Percentiles rank a stretch among this genome's conserved stretches.
phyloP scores from a whole-genome alignment of 1,140 invertebrate genomes.

The Bombus breviceps region DNA sequence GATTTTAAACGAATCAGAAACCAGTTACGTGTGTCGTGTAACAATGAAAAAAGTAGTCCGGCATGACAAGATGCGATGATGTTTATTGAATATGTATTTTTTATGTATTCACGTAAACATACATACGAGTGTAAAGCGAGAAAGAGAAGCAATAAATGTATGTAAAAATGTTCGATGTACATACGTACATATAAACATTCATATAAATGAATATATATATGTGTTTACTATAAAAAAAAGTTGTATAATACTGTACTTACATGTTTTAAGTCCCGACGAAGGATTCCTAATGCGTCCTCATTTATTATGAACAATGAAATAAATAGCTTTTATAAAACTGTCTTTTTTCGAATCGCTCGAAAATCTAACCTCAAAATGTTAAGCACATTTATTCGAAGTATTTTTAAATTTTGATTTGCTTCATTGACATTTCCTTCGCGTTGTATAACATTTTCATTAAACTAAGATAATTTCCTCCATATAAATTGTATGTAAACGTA shows the following conservation, averaged over 20 bases:
- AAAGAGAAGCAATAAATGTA: not conserved
- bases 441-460: not conserved
- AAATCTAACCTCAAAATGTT: slow-evolving; percentile 21
- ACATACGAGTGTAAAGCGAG: not conserved
- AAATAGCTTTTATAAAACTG: too few species aligned
- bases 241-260: slow-evolving; percentile 9
- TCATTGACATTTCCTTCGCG: not conserved
- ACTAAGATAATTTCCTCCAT: not conserved
- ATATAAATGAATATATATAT: too few species aligned
- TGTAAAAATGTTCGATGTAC: not conserved
- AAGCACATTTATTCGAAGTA: not conserved
- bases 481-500: not conserved
- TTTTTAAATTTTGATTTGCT: too few species aligned
- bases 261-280: not conserved
- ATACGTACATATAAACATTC: not conserved
- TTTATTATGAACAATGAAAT: not conserved
- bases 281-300: not conserved
- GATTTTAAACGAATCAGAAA: not conserved
- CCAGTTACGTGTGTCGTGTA: too few species aligned
- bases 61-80: not conserved
- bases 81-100: not conserved
- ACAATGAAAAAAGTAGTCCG: too few species aligned
- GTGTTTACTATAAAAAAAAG: too few species aligned
- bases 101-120: not conserved
- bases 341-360: not conserved